Percentiles rank a stretch among this genome's conserved stretches.
These are phyloP conservation scores for Abrostola triplasia DNA, from an alignment of 2,888 invertebrate genomes.

Conservation along the genomic window DNA sequence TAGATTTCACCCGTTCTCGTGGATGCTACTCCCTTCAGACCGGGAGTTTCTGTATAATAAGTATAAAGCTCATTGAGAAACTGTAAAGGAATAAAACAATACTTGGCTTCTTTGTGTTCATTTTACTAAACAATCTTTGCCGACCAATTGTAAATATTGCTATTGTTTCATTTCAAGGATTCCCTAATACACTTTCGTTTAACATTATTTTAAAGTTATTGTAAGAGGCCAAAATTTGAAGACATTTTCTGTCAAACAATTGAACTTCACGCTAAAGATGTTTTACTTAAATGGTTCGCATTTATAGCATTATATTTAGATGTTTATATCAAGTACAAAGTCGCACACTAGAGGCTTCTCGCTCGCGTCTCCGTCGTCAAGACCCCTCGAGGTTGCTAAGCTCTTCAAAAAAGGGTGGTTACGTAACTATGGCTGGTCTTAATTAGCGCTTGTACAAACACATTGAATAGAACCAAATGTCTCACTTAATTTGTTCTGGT, in stretches of 20 bases:
- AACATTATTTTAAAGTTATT: conserved; percentile 9
- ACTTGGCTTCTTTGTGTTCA: conserved; percentile 6
- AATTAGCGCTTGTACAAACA: conserved; percentile 35
- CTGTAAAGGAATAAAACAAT: conserved; percentile 24
- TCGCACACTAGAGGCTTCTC: conserved; percentile 61
- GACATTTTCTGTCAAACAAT: too few relatives aligned
- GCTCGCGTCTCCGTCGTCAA: conserved; percentile 41
- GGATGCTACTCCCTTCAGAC: conserved; percentile 68
- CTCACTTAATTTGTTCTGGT: conserved; percentile 17
- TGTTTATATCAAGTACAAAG: conserved; percentile 56
- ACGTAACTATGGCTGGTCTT: conserved; percentile 38
- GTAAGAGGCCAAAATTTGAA: neutral
- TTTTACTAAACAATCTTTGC: conserved; percentile 16
- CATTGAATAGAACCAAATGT: conserved; percentile 35
- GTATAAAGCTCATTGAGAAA: conserved; percentile 38
- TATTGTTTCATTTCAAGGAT: conserved; percentile 9
- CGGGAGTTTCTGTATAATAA: conserved; percentile 37
- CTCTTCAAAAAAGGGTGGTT: conserved; percentile 58
- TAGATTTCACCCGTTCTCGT: conserved; percentile 73
- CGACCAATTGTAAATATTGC: conserved; percentile 14
- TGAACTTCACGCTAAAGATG: neutral
- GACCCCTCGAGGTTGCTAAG: conserved; percentile 54
- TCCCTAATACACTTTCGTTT: neutral
- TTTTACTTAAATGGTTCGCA: conserved; percentile 28
- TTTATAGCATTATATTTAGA: conserved; percentile 13